Conservation (phyloP, 2,888 invertebrate genomes). For the Adelphocoris suturalis region DNA sequence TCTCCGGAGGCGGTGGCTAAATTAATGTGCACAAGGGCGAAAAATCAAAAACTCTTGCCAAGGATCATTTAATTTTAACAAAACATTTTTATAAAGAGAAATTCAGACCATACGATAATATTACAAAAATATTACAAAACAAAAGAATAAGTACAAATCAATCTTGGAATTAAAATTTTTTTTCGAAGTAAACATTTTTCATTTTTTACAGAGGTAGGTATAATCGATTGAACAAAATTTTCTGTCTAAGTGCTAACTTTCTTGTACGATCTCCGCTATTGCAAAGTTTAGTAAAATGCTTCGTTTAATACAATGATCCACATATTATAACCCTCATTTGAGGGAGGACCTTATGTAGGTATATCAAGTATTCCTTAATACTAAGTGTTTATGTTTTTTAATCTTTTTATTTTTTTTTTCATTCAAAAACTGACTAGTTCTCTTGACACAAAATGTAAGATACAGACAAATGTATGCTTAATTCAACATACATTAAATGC, state of each 20-base stretch:
- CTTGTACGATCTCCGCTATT: background rate
- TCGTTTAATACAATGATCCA: conserved; percentile 30
- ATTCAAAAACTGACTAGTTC: conserved; percentile 51
- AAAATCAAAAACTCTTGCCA: background rate
- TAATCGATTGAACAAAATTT: conserved; percentile 5
- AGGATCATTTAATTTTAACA: conserved; percentile 43
- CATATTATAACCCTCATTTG: background rate
- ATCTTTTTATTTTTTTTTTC: background rate
- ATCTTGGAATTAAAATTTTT: background rate
- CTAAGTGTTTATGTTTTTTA: background rate
- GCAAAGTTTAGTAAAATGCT: background rate
- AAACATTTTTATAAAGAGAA: background rate
- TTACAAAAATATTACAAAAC: background rate
- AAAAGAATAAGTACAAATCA: conserved; percentile 10
- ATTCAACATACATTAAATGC: conserved; percentile 56
- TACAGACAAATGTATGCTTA: conserved; percentile 29
- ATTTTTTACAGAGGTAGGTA: background rate
- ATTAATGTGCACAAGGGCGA: background rate
- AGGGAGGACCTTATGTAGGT: conserved; percentile 15
- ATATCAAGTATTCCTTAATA: conserved; percentile 23
- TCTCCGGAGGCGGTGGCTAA: no score
- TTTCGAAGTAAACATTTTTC: background rate
- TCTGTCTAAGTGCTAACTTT: background rate
- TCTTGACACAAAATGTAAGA: conserved; percentile 55
- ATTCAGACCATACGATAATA: background rate